Conservation (phyloP, 2,113 vertebrate genomes). For the Reinhardtius hippoglossoides region DNA sequence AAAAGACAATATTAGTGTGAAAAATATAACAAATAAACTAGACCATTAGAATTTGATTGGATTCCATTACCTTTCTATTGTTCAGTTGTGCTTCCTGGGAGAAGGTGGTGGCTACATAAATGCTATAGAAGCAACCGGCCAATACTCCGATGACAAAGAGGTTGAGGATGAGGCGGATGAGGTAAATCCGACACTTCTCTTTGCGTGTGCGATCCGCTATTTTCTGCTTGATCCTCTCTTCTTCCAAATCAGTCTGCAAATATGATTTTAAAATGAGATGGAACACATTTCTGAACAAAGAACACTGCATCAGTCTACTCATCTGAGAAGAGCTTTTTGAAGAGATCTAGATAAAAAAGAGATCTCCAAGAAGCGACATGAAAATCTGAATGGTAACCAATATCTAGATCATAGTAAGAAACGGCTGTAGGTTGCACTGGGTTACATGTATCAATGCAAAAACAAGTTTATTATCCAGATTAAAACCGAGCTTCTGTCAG, state of each 20-base stretch:
- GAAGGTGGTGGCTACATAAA: constrained; percentile 90
- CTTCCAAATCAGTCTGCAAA: constrained; percentile 90
- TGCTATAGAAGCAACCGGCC: constrained; percentile 89
- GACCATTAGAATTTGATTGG: not conserved
- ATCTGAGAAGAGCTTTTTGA: not conserved
- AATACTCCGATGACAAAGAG: constrained; percentile 87
- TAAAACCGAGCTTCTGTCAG: too few relatives aligned
- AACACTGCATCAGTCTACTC: too few relatives aligned
- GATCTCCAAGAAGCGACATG: not conserved
- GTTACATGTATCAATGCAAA: too few relatives aligned
- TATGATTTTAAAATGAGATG: not conserved
- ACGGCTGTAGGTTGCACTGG: too few relatives aligned
- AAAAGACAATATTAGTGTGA: not conserved
- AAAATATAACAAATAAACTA: not conserved
- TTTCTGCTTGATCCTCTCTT: constrained; percentile 90
- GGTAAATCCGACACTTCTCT: constrained; percentile 88
- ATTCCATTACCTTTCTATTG: constrained; percentile 37
- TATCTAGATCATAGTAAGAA: not conserved
- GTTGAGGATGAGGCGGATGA: constrained; percentile 88
- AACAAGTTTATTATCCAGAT: too few relatives aligned
- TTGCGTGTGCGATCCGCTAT: constrained; percentile 86
- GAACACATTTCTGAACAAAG: not conserved
- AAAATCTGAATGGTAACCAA: not conserved
- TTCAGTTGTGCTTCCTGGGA: constrained; percentile 83
- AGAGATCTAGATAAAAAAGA: not conserved